These are phyloP conservation scores for Brachionus koreanus DNA, from an alignment of 1,140 invertebrate species.

Conservation along the genomic window DNA sequence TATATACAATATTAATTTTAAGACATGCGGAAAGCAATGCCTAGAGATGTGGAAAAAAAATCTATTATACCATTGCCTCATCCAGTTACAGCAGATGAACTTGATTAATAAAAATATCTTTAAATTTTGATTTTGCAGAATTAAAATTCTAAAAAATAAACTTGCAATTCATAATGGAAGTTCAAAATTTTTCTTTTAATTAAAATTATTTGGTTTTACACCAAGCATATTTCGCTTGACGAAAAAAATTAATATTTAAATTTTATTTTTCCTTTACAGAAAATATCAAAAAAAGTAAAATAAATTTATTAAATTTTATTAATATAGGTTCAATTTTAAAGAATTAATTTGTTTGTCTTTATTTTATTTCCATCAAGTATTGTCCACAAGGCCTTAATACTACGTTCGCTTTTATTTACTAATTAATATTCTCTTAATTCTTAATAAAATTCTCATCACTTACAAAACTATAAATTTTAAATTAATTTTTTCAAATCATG, in stretches of 20 bases:
- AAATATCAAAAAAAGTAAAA: too few relatives aligned
- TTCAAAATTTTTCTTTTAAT: too few relatives aligned
- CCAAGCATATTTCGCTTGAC: too few relatives aligned
- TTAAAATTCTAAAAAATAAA: background rate
- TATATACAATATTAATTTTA: slow-evolving; percentile 48
- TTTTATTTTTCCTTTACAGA: too few relatives aligned
- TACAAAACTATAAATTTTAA: background rate
- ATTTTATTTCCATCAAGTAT: background rate
- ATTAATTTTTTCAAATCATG: background rate
- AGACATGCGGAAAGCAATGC: slow-evolving; percentile 98
- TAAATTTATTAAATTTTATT: too few relatives aligned
- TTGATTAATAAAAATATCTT: slow-evolving; percentile 63
- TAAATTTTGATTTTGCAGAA: background rate
- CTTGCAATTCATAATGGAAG: too few relatives aligned
- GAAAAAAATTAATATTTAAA: too few relatives aligned
- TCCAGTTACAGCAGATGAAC: slow-evolving; percentile 89
- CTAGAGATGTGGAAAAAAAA: slow-evolving; percentile 82
- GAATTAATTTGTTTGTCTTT: background rate
- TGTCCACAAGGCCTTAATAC: slow-evolving; percentile 44
- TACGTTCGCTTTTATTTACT: background rate
- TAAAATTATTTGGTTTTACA: too few relatives aligned
- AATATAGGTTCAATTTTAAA: too few relatives aligned
- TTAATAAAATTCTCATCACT: background rate
- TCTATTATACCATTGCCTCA: slow-evolving; percentile 86
- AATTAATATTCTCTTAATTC: background rate